These are phyloP conservation scores for Microplitis mediator DNA, from an alignment of 1,140 invertebrate genomes.

Conservation along the genomic window DNA sequence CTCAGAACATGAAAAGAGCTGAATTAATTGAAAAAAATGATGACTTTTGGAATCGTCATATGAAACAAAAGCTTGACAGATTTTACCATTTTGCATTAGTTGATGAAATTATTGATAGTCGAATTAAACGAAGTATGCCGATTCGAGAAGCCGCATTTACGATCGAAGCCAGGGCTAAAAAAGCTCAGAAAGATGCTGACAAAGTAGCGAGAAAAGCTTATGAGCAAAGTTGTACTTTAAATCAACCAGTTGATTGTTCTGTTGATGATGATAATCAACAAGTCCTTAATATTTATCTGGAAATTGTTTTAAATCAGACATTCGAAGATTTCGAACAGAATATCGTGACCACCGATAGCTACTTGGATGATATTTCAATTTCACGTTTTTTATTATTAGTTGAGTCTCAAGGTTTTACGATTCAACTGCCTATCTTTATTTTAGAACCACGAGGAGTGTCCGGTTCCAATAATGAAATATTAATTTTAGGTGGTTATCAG, in stretches of 20 bases:
- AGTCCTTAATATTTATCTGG: too few species aligned
- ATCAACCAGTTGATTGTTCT: neutral
- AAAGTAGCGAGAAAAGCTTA: neutral
- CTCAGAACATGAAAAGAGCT: slow-evolving; percentile 13
- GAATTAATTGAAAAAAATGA: slow-evolving; percentile 17
- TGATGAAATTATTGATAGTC: slow-evolving; percentile 34
- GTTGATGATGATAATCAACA: too few species aligned
- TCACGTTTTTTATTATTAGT: slow-evolving; percentile 1
- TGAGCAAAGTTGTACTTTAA: neutral
- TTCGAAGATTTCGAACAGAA: too few species aligned
- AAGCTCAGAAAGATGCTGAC: slow-evolving; percentile 8
- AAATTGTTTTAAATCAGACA: too few species aligned
- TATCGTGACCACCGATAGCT: too few species aligned
- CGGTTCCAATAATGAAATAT: neutral
- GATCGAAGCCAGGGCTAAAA: slow-evolving; percentile 1
- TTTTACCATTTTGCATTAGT: slow-evolving; percentile 31
- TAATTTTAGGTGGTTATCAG: slow-evolving; percentile 18
- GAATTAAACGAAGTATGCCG: slow-evolving; percentile 26
- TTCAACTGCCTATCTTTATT: neutral
- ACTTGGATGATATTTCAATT: neutral
- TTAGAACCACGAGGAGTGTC: neutral
- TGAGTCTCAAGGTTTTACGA: neutral
- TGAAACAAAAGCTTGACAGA: slow-evolving; percentile 16
- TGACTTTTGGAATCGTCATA: slow-evolving; percentile 25
- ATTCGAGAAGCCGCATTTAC: slow-evolving; percentile 31